Evolutionary conservation across 1,140 invertebrate species (phyloP).

Genomic region (Conus betulinus): DNA sequence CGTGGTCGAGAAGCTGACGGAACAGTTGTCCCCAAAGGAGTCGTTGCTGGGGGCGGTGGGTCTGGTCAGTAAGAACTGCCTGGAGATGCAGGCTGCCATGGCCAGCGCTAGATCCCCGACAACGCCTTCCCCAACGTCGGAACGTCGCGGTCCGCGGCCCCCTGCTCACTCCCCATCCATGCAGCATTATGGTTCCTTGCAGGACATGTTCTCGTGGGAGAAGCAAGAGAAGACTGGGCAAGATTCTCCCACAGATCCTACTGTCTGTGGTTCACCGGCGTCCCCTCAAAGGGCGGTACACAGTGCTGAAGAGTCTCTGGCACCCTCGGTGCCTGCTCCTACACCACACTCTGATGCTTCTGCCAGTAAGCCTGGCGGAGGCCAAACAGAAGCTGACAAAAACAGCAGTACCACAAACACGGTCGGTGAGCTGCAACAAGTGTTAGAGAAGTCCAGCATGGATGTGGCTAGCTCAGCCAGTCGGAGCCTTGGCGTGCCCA

Average conservation of each 20-base stretch:
- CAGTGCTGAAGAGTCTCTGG: too few species aligned
- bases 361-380: too few species aligned
- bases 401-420: too few species aligned
- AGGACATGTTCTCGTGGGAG: background rate
- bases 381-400: too few species aligned
- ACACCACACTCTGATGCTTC: too few species aligned
- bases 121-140: background rate
- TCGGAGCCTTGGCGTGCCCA: too few species aligned
- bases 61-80: constrained; percentile 36
- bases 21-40: constrained; percentile 44
- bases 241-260: background rate
- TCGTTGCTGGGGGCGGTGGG: constrained; percentile 48
- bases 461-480: too few species aligned
- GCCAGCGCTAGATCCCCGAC: background rate
- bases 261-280: too few species aligned
- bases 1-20: background rate
- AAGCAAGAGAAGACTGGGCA: background rate
- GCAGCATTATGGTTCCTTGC: background rate
- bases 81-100: background rate
- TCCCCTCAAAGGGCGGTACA: too few species aligned
- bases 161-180: background rate
- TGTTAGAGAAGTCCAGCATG: too few species aligned
- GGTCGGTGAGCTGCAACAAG: too few species aligned
- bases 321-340: too few species aligned
- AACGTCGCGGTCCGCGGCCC: background rate